Percentiles rank a stretch among this genome's conserved stretches.
Evolutionary conservation across 92 coral and sea anemone genomes (phyloP).

Genomic region (Porites lobata): DNA sequence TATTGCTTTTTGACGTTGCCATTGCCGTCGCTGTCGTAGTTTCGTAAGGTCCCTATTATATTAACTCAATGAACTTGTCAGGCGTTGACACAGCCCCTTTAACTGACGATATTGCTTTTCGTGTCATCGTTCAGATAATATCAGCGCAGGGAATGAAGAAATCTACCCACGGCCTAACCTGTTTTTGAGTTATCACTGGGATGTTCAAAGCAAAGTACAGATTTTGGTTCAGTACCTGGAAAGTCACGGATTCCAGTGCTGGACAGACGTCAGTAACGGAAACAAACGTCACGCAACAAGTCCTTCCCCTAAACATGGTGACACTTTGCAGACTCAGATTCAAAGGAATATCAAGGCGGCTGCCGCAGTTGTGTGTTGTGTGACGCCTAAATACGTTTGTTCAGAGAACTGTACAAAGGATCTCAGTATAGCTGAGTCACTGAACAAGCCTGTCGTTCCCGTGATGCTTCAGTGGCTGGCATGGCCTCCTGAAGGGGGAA

Average conservation of each 20-base stretch:
- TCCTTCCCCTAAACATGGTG: slow-evolving; percentile 46
- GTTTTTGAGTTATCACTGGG: slow-evolving; percentile 97
- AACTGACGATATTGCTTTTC: not conserved
- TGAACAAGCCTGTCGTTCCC: slow-evolving; percentile 89
- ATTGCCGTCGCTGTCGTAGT: too few relatives aligned
- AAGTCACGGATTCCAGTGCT: slow-evolving; percentile 85
- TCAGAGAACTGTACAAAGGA: slow-evolving; percentile 94
- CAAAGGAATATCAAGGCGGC: slow-evolving; percentile 86
- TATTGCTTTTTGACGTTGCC: too few relatives aligned
- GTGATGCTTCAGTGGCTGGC: slow-evolving; percentile 92
- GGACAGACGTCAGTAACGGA: slow-evolving; percentile 79
- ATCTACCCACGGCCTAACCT: slow-evolving; percentile 74
- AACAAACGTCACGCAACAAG: slow-evolving; percentile 63
- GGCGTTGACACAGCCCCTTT: not conserved
- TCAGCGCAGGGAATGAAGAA: slow-evolving; percentile 1
- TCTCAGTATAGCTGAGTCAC: slow-evolving; percentile 80
- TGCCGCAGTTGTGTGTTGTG: slow-evolving; percentile 86
- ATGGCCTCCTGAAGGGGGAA: slow-evolving; percentile 93
- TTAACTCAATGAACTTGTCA: too few relatives aligned
- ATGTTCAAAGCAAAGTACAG: slow-evolving; percentile 87
- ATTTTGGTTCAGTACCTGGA: slow-evolving; percentile 80
- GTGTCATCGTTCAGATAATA: not conserved
- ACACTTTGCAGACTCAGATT: slow-evolving; percentile 76
- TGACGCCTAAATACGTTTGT: slow-evolving; percentile 89
- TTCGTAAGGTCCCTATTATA: too few relatives aligned